Evolutionary conservation across 1,140 invertebrate genomes (phyloP).

Genomic region (Chrysomallon squamiferum): DNA sequence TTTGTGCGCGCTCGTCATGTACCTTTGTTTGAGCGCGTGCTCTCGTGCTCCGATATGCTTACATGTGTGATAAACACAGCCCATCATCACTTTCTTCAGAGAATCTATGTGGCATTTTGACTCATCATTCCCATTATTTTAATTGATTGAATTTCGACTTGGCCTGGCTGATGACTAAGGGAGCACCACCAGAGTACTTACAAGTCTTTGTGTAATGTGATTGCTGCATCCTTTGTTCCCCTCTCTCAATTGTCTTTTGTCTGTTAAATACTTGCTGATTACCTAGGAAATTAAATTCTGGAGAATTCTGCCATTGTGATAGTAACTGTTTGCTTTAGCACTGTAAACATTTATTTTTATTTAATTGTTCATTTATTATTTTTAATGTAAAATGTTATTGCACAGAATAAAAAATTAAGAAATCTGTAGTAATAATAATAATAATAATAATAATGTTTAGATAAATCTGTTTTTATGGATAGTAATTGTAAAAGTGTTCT

Average conservation of each 20-base stretch:
- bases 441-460: too few species aligned
- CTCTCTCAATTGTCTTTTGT: constrained; percentile 5
- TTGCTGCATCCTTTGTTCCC: not conserved
- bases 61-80: constrained; percentile 7
- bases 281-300: constrained; percentile 5
- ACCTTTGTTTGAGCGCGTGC: not conserved
- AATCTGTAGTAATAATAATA: too few species aligned
- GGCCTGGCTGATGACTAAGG: constrained; percentile 2
- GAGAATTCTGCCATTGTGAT: not conserved
- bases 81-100: not conserved
- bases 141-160: constrained; percentile 12
- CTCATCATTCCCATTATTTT: constrained; percentile 18
- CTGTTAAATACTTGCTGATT: constrained; percentile 2
- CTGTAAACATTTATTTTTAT: too few species aligned
- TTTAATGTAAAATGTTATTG: too few species aligned
- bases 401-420: too few species aligned
- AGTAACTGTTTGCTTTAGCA: too few species aligned
- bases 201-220: too few species aligned
- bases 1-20: not conserved
- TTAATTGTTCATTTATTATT: too few species aligned
- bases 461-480: too few species aligned
- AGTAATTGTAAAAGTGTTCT: too few species aligned
- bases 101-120: constrained; percentile 10
- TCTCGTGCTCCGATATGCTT: constrained; percentile 1
- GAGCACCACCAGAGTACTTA: constrained; percentile 1